These are phyloP conservation scores for Stichopus chloronotus DNA, from an alignment of 35 echinoderm and acorn worm species.

Conservation along the genomic window DNA sequence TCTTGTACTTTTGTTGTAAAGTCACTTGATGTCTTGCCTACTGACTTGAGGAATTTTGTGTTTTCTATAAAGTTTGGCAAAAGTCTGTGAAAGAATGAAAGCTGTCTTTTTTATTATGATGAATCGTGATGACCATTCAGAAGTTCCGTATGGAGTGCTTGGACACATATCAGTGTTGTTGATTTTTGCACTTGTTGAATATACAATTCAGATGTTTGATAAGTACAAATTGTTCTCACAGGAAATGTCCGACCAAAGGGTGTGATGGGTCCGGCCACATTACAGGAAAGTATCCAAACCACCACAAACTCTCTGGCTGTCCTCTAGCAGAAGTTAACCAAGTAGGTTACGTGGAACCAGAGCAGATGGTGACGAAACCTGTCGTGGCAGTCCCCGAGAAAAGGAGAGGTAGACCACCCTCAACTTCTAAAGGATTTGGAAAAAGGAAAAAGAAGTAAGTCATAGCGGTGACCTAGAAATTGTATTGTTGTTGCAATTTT, in stretches of 20 bases:
- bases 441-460: constrained; percentile 80
- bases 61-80: too few relatives aligned
- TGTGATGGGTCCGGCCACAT: constrained; percentile 94
- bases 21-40: too few relatives aligned
- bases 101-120: too few relatives aligned
- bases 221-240: not conserved
- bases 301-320: constrained; percentile 94
- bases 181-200: too few relatives aligned
- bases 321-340: constrained; percentile 86
- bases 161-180: too few relatives aligned
- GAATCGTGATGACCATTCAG: too few relatives aligned
- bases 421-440: constrained; percentile 56
- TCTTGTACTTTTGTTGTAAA: too few relatives aligned
- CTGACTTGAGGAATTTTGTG: too few relatives aligned
- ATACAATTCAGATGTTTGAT: too few relatives aligned
- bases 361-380: not conserved
- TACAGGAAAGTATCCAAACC: constrained; percentile 90
- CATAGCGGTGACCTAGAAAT: not conserved
- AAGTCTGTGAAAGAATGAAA: too few relatives aligned
- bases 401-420: constrained; percentile 76
- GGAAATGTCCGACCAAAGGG: constrained; percentile 91
- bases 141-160: too few relatives aligned
- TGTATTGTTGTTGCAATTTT: not conserved
- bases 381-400: not conserved
- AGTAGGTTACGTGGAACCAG: constrained; percentile 6